phyloP scores from a whole-genome alignment of 2,113 vertebrate species.

The Cebus imitator region DNA sequence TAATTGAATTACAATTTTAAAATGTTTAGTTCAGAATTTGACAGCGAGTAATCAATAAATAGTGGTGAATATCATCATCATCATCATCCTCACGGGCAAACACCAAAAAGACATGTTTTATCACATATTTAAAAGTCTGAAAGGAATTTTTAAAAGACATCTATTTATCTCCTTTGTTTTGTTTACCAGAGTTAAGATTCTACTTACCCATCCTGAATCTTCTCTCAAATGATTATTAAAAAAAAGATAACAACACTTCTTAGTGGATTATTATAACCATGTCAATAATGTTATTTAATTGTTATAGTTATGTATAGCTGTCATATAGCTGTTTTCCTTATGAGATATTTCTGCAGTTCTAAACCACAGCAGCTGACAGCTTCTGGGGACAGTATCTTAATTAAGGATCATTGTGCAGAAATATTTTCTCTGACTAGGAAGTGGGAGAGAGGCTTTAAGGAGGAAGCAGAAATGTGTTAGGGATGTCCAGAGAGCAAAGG shows the following conservation, averaged over 20 bases:
- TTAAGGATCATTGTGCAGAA: conserved; percentile 65
- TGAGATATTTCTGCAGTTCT: conserved; percentile 33
- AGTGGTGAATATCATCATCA: neutral
- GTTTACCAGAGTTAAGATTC: neutral
- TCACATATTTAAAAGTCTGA: neutral
- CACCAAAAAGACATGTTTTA: neutral
- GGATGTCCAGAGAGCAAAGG: conserved; percentile 11
- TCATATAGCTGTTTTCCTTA: neutral
- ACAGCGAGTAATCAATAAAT: neutral
- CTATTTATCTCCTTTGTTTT: neutral
- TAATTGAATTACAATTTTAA: neutral
- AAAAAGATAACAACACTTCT: neutral
- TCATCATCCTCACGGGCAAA: neutral
- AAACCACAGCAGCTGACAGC: conserved; percentile 42
- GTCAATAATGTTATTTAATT: conserved; percentile 54
- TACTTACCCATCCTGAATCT: neutral
- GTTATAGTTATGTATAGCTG: neutral
- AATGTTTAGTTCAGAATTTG: neutral
- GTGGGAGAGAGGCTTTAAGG: neutral
- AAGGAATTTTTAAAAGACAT: neutral
- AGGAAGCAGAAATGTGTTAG: conserved; percentile 36
- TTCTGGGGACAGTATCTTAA: conserved; percentile 55
- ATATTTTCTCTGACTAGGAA: conserved; percentile 38
- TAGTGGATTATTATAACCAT: conserved; percentile 1
- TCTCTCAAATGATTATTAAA: neutral